Evolutionary conservation across 2,113 vertebrate species (phyloP).

Genomic region (Muntiacus reevesi): DNA sequence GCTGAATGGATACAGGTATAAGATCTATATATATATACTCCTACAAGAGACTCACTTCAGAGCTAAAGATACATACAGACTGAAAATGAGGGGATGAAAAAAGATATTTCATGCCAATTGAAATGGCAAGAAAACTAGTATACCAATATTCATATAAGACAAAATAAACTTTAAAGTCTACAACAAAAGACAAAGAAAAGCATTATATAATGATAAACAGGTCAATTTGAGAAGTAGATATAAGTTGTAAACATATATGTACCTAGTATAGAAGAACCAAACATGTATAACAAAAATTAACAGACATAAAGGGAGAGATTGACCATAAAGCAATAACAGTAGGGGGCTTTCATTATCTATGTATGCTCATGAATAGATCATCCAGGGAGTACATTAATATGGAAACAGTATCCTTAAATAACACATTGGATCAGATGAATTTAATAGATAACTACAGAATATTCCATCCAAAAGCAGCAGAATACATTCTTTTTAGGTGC

Average conservation of each 20-base stretch:
- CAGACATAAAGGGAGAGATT: background rate
- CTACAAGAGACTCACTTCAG: background rate
- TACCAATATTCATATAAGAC: background rate
- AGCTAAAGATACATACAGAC: background rate
- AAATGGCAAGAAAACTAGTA: background rate
- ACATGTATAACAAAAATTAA: background rate
- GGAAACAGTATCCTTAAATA: background rate
- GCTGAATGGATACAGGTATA: background rate
- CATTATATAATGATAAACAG: background rate
- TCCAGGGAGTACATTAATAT: background rate
- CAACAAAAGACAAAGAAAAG: background rate
- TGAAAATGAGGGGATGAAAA: background rate
- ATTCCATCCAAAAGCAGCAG: background rate
- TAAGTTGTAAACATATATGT: background rate
- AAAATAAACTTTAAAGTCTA: background rate
- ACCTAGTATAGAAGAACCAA: background rate
- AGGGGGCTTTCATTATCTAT: background rate
- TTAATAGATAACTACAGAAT: background rate
- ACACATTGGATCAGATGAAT: background rate
- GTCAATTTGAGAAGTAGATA: background rate
- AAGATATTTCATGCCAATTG: background rate
- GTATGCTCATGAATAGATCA: background rate
- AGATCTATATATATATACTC: background rate
- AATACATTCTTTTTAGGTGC: background rate
- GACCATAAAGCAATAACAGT: background rate